Conservation (phyloP, 2,113 vertebrate genomes). For the Helogale parvula region DNA sequence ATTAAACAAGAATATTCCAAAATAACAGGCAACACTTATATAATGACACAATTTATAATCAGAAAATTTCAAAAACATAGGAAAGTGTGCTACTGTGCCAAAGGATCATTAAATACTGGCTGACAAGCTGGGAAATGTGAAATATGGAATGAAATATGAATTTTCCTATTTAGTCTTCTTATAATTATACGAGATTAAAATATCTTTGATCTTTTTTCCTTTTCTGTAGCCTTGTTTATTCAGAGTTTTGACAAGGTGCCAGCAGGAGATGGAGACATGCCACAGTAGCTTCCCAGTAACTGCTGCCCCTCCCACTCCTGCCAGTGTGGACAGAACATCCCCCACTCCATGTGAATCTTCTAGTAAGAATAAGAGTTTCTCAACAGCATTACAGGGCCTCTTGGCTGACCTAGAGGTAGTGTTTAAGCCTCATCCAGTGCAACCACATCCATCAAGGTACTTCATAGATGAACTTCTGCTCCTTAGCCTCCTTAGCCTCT, state of each 20-base stretch:
- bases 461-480: background rate
- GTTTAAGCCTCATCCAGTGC: background rate
- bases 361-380: background rate
- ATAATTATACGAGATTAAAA: background rate
- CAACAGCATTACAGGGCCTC: background rate
- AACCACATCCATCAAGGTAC: background rate
- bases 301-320: background rate
- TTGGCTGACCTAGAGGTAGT: background rate
- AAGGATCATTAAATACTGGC: background rate
- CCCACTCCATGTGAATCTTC: background rate
- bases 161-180: background rate
- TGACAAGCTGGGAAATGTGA: background rate
- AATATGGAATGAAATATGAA: background rate
- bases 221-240: background rate
- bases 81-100: background rate
- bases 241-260: background rate
- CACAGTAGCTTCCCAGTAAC: background rate
- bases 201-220: background rate
- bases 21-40: background rate
- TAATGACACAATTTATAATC: background rate
- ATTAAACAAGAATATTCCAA: background rate
- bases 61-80: background rate
- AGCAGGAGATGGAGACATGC: background rate
- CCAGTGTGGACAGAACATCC: background rate
- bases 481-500: background rate